These are phyloP conservation scores for Orthonyx spaldingii DNA, from an alignment of 2,113 vertebrate genomes.

Conservation along the genomic window DNA sequence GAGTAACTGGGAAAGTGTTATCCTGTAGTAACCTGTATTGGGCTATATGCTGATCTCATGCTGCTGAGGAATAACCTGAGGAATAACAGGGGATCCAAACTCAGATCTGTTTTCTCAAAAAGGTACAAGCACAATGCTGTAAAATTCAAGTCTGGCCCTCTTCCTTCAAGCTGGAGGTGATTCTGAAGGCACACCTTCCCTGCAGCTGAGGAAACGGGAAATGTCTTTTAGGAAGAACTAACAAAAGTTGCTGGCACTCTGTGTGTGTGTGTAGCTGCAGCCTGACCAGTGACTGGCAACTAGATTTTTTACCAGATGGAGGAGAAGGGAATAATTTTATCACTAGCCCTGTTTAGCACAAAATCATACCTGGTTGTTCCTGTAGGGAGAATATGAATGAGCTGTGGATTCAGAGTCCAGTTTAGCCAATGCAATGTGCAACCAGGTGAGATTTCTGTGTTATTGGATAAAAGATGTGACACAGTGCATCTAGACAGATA, in stretches of 20 bases:
- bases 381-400: neutral
- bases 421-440: neutral
- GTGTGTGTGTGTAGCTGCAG: accelerated
- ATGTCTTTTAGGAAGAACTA: neutral
- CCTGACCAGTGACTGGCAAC: neutral
- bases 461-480: neutral
- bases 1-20: neutral
- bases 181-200: neutral
- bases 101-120: neutral
- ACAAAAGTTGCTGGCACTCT: neutral
- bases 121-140: neutral
- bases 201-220: accelerated
- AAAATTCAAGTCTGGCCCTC: neutral
- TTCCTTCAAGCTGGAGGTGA: neutral
- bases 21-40: neutral
- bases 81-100: neutral
- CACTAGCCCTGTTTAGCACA: neutral
- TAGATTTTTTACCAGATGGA: neutral
- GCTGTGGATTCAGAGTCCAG: neutral
- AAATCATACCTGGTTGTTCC: neutral
- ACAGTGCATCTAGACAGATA: neutral
- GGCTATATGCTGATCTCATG: neutral
- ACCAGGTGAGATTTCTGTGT: neutral
- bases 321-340: neutral
- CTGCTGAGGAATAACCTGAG: neutral